A percentile compares a stretch with the other conserved stretches of the same genome.
Conservation (phyloP, 1,140 invertebrate species). For the Venturia canescens region DNA sequence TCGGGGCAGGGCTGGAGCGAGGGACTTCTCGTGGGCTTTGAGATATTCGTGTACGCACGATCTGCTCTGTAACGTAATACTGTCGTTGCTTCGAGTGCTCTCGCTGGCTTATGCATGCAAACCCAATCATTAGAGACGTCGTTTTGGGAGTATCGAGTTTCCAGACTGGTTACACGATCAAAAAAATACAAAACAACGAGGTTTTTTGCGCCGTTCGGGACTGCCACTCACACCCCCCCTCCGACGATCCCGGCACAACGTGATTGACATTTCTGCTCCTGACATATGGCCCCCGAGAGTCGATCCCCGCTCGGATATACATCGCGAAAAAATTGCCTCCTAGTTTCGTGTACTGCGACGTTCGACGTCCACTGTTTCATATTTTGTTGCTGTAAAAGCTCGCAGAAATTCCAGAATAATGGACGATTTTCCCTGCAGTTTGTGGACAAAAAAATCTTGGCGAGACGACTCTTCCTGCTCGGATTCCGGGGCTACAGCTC, state of each 20-base stretch:
- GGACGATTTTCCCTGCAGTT: background rate
- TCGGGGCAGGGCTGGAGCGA: background rate
- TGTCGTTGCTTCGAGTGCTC: conserved; percentile 12
- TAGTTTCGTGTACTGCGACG: background rate
- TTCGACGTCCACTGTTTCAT: too few relatives aligned
- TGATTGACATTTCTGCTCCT: conserved; percentile 59
- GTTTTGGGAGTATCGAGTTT: conserved; percentile 44
- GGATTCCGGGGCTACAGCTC: too few relatives aligned
- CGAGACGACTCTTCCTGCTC: too few relatives aligned
- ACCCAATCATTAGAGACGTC: conserved; percentile 41
- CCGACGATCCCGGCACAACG: conserved; percentile 27
- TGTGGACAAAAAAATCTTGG: too few relatives aligned
- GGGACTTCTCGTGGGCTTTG: background rate
- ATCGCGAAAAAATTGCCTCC: conserved; percentile 19
- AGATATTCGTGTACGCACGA: conserved; percentile 14
- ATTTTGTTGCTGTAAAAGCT: too few relatives aligned
- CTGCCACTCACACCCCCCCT: conserved; percentile 12
- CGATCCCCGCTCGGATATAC: conserved; percentile 39
- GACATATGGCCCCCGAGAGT: conserved; percentile 53
- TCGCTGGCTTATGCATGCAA: conserved; percentile 26
- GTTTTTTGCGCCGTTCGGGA: conserved; percentile 7
- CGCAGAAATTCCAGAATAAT: too few relatives aligned
- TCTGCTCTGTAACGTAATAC: conserved; percentile 39
- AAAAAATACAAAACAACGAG: conserved; percentile 23
- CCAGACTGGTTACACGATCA: conserved; percentile 28